Percentiles rank a stretch among this genome's conserved stretches.
phyloP scores from a whole-genome alignment of 2,888 invertebrate genomes.

The Acrobasis consociella region DNA sequence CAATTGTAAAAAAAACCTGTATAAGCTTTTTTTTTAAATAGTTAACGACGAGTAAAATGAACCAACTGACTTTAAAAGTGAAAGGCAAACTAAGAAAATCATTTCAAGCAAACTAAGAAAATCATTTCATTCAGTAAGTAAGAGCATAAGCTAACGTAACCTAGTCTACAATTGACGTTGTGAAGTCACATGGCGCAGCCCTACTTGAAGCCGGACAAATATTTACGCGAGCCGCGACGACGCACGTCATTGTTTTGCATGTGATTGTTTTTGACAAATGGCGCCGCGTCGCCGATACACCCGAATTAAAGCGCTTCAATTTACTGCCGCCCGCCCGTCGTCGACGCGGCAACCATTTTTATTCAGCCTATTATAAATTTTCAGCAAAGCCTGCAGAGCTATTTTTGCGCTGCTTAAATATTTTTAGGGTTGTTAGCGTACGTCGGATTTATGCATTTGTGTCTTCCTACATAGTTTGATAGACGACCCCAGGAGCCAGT shows the following conservation, averaged over 20 bases:
- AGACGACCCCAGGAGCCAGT: too few species aligned
- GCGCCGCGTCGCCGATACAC: conserved; percentile 44
- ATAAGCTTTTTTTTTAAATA: too few species aligned
- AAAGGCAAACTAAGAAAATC: not conserved
- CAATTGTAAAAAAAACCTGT: too few species aligned
- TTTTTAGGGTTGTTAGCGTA: too few species aligned
- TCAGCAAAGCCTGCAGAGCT: not conserved
- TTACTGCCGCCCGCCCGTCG: conserved; percentile 46
- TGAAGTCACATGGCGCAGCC: not conserved
- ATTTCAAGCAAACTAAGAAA: too few species aligned
- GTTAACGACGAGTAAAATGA: too few species aligned
- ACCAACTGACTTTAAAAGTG: too few species aligned
- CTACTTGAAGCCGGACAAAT: conserved; percentile 11
- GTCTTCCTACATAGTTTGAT: too few species aligned
- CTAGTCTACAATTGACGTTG: not conserved
- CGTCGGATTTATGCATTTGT: too few species aligned
- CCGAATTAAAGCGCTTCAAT: conserved; percentile 58
- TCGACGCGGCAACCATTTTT: conserved; percentile 1
- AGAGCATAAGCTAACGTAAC: too few species aligned
- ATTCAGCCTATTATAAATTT: not conserved
- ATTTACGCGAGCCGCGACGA: conserved; percentile 42
- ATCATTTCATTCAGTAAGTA: not conserved
- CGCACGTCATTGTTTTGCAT: conserved; percentile 62
- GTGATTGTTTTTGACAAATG: conserved; percentile 71
- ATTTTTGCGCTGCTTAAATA: not conserved